phyloP scores from a whole-genome alignment of 1,140 invertebrate species.

The Stenopsyche tienmushanensis region DNA sequence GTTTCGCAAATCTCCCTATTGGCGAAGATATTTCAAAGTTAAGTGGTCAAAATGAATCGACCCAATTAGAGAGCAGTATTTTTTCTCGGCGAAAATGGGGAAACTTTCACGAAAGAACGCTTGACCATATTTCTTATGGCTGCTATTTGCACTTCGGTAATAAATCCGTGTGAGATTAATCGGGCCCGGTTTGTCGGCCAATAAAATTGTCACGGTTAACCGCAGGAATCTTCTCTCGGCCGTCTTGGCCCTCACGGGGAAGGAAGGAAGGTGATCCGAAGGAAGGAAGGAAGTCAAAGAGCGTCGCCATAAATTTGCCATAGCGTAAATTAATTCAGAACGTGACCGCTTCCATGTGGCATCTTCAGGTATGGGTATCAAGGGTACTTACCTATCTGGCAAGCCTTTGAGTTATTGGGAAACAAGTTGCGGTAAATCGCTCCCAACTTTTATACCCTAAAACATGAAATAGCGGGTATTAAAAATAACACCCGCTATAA shows the following conservation, averaged over 20 bases:
- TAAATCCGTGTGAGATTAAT: conserved; percentile 28
- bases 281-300: not conserved
- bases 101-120: not conserved
- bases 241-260: too few species aligned
- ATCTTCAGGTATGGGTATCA: too few species aligned
- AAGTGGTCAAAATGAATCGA: too few species aligned
- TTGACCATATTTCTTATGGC: conserved; percentile 16
- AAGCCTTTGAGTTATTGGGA: conserved; percentile 12
- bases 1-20: too few species aligned
- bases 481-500: too few species aligned
- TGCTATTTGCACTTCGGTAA: conserved; percentile 17
- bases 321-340: conserved; percentile 33
- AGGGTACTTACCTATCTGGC: too few species aligned
- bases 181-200: conserved; percentile 6
- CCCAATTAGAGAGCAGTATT: too few species aligned
- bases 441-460: conserved; percentile 22
- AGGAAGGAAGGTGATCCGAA: not conserved
- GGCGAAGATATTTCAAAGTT: too few species aligned
- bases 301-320: conserved; percentile 27
- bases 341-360: conserved; percentile 26
- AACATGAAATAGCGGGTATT: too few species aligned
- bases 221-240: not conserved
- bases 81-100: not conserved
- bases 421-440: conserved; percentile 23
- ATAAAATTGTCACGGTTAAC: conserved; percentile 29